Evolutionary conservation across 2,888 invertebrate genomes (phyloP), one percentile per base, ranked within the genome.

Genomic region (Caenorhabditis japonica): DNA sequence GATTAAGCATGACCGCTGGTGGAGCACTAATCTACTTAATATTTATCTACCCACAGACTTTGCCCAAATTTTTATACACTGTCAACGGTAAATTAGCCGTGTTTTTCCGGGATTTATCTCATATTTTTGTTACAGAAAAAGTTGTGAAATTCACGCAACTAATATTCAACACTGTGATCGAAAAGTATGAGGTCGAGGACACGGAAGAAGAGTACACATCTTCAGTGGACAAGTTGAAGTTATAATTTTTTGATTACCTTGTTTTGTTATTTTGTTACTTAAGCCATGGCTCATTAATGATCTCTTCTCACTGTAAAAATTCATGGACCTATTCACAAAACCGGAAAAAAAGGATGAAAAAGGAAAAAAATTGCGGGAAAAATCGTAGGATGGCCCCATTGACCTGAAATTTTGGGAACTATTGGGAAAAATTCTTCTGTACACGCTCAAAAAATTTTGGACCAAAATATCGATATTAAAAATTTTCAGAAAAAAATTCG

Each of bases 21-120:
- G 83, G 83, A 13, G 71, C 84, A 8, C 13, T 81, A 0, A 77
- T 83, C 30, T 84, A 84, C 55, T 68, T 82, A 15, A 36, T 81
- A 8, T 84, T 84, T 60, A 76, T 84, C 23, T 81, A 69, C 38
- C 83, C 84, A 0, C 66, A 76, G 7, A 64, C 36, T 19, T 49
- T 76, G 19, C 80, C 82, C 0, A 25, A 17, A 13, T 58, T 79
- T 47, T 75, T 84, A 34, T 49, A 75, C 43, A 43, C 3, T 33
- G 56, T 84, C 34, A 80, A 84, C 41, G 77, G 83, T 81, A 41
- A n/a, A 21, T 25, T 17, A n/a, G n/a, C n/a, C n/a, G n/a, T n/a
- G n/a, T n/a, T n/a, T n/a, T n/a, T n/a, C n/a, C n/a, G n/a, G n/a
- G n/a, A n/a, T n/a, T n/a, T n/a, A n/a, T 12, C 19, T 49, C 21